Evolutionary conservation across 2,888 invertebrate species (phyloP).

Genomic region (Ligdia adustata): DNA sequence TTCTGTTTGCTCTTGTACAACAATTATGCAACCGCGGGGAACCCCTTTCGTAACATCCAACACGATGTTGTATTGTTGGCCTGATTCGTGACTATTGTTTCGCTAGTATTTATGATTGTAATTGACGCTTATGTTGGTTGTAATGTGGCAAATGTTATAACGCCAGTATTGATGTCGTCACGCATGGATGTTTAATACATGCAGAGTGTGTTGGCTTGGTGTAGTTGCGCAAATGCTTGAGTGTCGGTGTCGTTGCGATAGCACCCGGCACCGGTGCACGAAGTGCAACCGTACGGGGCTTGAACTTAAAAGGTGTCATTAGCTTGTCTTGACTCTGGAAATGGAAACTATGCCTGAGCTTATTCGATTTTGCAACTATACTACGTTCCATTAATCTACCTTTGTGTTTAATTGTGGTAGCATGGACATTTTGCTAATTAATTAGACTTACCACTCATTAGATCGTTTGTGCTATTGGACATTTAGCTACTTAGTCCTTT

Average conservation of each 20-base stretch:
- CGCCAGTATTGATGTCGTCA: slow-evolving; percentile 31
- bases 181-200: slow-evolving; percentile 26
- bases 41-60: slow-evolving; percentile 3
- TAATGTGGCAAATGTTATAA: slow-evolving; percentile 30
- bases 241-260: slow-evolving; percentile 19
- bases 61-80: slow-evolving; percentile 12
- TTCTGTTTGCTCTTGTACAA: not conserved
- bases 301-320: slow-evolving; percentile 33
- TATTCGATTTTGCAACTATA: slow-evolving; percentile 3
- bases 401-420: not conserved
- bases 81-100: slow-evolving; percentile 29
- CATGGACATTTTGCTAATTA: too few species aligned
- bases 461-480: too few species aligned
- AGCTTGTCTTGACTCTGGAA: slow-evolving; percentile 28
- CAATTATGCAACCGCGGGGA: slow-evolving; percentile 4
- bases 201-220: slow-evolving; percentile 22
- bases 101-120: slow-evolving; percentile 28
- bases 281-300: slow-evolving; percentile 39
- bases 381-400: not conserved
- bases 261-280: slow-evolving; percentile 24
- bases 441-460: too few species aligned
- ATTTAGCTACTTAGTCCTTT: too few species aligned
- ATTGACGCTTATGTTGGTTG: slow-evolving; percentile 28
- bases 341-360: slow-evolving; percentile 8
- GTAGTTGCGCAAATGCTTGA: slow-evolving; percentile 29